Evolutionary conservation across 2,113 vertebrate genomes (phyloP).

Genomic region (Ictalurus furcatus): DNA sequence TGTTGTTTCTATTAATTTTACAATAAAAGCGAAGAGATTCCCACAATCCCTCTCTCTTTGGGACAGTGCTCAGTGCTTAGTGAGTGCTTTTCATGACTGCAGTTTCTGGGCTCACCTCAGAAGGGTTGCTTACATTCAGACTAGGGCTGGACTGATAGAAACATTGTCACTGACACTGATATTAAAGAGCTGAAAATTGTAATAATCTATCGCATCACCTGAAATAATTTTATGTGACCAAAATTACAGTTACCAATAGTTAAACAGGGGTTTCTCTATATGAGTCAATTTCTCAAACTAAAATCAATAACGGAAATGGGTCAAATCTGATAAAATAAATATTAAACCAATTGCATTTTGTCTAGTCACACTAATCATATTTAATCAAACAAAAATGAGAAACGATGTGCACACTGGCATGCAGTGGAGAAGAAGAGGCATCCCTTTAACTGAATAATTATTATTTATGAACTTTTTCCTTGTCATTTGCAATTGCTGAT

Average conservation of each 20-base stretch:
- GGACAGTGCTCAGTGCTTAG: background rate
- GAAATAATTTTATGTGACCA: background rate
- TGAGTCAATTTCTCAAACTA: background rate
- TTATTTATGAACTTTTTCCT: background rate
- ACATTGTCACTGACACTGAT: background rate
- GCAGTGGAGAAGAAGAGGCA: background rate
- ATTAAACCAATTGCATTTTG: too few species aligned
- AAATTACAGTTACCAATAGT: background rate
- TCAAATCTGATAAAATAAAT: too few species aligned
- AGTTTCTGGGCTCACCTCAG: background rate
- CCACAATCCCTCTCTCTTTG: slow-evolving; percentile 11
- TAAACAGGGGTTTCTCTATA: background rate
- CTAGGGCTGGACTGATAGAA: background rate
- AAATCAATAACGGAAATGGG: too few species aligned
- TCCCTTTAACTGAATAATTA: too few species aligned
- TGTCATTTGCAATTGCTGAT: too few species aligned
- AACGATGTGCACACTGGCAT: background rate
- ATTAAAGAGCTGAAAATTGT: background rate
- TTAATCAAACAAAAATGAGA: background rate
- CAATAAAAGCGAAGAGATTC: background rate
- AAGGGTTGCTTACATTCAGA: background rate
- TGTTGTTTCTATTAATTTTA: background rate
- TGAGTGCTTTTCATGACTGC: background rate
- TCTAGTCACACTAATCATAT: too few species aligned
- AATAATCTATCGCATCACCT: background rate